Evolutionary conservation across 2,888 invertebrate genomes (phyloP).

Genomic region (Quadroppia sp.): DNA sequence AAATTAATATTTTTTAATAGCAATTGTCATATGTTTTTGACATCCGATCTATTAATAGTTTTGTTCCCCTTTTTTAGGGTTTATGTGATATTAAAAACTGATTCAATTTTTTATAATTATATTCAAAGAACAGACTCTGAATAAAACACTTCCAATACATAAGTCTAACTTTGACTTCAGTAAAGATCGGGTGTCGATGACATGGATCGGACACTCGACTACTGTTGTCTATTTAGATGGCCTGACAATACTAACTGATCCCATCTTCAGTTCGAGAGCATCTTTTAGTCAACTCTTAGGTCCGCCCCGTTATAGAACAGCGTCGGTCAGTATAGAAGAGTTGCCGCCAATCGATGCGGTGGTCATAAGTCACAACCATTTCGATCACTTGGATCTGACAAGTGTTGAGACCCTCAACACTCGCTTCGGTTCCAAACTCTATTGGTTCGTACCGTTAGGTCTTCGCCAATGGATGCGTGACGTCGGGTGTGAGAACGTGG

Average conservation of each 20-base stretch:
- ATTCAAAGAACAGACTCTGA: slow-evolving; percentile 46
- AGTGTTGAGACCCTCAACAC: slow-evolving; percentile 37
- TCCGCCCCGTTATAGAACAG: slow-evolving; percentile 52
- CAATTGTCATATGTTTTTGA: too few relatives aligned
- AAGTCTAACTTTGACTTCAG: slow-evolving; percentile 49
- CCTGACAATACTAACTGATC: slow-evolving; percentile 54
- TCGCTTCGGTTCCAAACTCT: slow-evolving; percentile 49
- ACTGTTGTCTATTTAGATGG: slow-evolving; percentile 54
- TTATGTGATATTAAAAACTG: too few relatives aligned
- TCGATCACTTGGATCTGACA: slow-evolving; percentile 55
- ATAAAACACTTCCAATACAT: slow-evolving; percentile 51
- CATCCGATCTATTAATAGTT: too few relatives aligned
- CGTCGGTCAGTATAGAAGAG: slow-evolving; percentile 52
- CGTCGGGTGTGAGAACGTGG: slow-evolving; percentile 52
- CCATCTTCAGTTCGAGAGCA: slow-evolving; percentile 53
- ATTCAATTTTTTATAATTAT: too few relatives aligned
- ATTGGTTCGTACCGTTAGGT: slow-evolving; percentile 57
- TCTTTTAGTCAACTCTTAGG: slow-evolving; percentile 51
- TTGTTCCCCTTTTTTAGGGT: too few relatives aligned
- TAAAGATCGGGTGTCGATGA: slow-evolving; percentile 46
- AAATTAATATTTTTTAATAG: too few relatives aligned
- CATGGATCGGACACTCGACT: slow-evolving; percentile 57
- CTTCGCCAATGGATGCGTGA: slow-evolving; percentile 52
- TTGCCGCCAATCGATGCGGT: slow-evolving; percentile 54
- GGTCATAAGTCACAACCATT: slow-evolving; percentile 56